phyloP scores from a whole-genome alignment of 2,888 invertebrate genomes.

The Brachyptera putata region DNA sequence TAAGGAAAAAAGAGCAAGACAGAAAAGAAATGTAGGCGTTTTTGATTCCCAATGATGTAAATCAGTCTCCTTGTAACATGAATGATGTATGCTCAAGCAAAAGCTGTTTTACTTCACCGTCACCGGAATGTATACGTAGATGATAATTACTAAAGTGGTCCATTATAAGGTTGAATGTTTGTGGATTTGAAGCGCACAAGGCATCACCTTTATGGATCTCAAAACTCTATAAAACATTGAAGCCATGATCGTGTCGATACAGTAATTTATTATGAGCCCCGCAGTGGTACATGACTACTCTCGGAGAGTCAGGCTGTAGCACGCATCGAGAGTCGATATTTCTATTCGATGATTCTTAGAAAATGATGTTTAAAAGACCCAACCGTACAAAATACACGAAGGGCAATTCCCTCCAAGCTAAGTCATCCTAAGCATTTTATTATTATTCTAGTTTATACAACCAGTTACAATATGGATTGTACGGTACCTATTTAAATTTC shows the following conservation, averaged over 20 bases:
- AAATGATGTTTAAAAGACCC: too few relatives aligned
- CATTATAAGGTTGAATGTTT: constrained; percentile 9
- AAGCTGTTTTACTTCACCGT: constrained; percentile 6
- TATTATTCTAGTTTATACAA: too few relatives aligned
- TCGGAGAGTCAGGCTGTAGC: not conserved
- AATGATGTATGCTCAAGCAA: constrained; percentile 8
- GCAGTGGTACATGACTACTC: constrained; percentile 4
- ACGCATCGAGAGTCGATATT: too few relatives aligned
- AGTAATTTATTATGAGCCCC: constrained; percentile 10
- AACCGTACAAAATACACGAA: not conserved
- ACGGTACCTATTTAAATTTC: not conserved
- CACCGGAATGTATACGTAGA: constrained; percentile 8
- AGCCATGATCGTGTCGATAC: constrained; percentile 1
- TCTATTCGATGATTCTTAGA: too few relatives aligned
- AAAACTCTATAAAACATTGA: constrained; percentile 6
- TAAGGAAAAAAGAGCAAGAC: too few relatives aligned
- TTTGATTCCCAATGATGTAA: not conserved
- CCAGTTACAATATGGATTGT: too few relatives aligned
- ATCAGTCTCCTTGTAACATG: not conserved
- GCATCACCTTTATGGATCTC: constrained; percentile 16
- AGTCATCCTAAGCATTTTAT: too few relatives aligned
- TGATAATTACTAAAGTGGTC: constrained; percentile 14
- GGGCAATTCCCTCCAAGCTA: not conserved
- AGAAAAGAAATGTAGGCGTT: not conserved
- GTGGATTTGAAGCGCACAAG: constrained; percentile 4